Base-by-base conservation (phyloP, 2,797 vertebrate genomes). In the Rhinophrynus dorsalis region DNA sequence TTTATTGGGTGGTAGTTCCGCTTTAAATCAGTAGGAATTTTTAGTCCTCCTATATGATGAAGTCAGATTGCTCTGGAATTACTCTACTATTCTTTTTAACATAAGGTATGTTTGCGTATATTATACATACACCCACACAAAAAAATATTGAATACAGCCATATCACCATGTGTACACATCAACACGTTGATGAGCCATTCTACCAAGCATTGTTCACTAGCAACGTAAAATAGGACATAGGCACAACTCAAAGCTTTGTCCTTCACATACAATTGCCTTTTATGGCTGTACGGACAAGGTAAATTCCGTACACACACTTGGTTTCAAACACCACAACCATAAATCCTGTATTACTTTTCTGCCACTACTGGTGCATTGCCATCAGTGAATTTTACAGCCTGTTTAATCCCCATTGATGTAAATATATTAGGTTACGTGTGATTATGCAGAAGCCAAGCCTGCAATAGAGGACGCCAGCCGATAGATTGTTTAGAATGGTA, bases 241-340 rank as follows among this genome's bases (percentile, higher is more conserved):
- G 23, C 26, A 42, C 12, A 54, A 11, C 24, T 21, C 15, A 66
- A 51, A 15, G 37, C 9, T 33, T 12, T 37, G 33, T 10, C 47
- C 61, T 64, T 40, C 30, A 56, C 52, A 27, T 58, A 26, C 55
- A 26, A 42, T 27, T 58, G 37, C 55, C 35, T 58, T 58, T 58
- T 58, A 58, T 58, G 35, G 55, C 6, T 37, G 11, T 23, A 2
- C 3, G 54, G 21, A 6, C 20, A 40, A 17, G 17, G 37, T 42
- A 40, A 40, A 58, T 58, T 24, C 32, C 23, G 27, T 20, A 12
- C 10, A 38, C 18, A 27, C 37, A 20, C 26, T 44, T 59, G 37
- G 38, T 44, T 44, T 60, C 21, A 11, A 44, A 44, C 23, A 60
- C 12, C 8, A 40, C 37, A 26, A 23, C 13, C 37, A 27, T 42